Evolutionary conservation across 2,888 invertebrate species (phyloP), one percentile per base, ranked within the genome.

Genomic region (Colostygia pectinataria): DNA sequence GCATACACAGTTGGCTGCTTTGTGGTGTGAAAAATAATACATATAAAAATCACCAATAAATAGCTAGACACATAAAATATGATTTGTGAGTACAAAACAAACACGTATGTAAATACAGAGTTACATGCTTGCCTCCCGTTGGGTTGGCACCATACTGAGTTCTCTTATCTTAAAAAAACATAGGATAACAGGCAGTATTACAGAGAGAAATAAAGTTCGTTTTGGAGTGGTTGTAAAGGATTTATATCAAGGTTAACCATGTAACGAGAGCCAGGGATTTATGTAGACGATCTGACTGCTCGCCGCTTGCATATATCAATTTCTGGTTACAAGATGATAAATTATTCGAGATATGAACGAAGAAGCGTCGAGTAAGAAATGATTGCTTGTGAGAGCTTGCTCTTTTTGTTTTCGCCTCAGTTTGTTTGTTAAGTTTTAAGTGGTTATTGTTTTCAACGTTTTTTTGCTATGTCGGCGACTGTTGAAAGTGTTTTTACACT

Each of bases 41-140:
- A 45, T 42, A 59, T 53, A 57, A 62, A 43, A 39, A 44, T 39
- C 53, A 49, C 36, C 37, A 59, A 55, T 47, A 58, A 49, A 39
- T 39, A 18, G 20, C 28, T 20, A 9, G 6, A 20, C 29, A 25
- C 15, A 52, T 25, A 49, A 72, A 71, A 68, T 74, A 76, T 76
- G 80, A 82, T 80, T 83, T 78, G 74, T 77, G 70, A 68, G 69
- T 67, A 77, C 71, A 80, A 80, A 81, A 81, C 81, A 79, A 83
- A 84, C 74, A 73, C 71, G 67, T 77, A 82, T 85, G 80, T 83
- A 85, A 87, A 86, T 81, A 82, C 73, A 72, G 68, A 75, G 67
- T 72, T 69, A 77, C 82, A 41, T 38, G 37, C 38, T 41, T 43
- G 29, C 52, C 80, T 74, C 84, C 80, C 81, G 83, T 66, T 56